Evolutionary conservation across 2,888 invertebrate species (phyloP).

Genomic region (Cerastoderma edule): DNA sequence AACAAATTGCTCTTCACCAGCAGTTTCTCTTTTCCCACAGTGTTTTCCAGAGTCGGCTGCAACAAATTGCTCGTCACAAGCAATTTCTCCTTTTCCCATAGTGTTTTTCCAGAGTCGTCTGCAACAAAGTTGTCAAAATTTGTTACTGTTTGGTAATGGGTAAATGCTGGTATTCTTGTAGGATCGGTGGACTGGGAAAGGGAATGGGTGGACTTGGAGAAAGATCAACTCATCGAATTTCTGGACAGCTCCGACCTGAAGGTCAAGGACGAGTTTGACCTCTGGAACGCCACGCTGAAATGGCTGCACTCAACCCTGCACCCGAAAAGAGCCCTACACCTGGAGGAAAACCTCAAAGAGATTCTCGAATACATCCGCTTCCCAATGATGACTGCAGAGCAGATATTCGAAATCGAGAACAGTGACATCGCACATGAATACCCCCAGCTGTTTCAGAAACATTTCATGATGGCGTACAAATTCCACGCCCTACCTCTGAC

Average conservation of each 20-base stretch:
- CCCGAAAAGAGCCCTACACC: constrained; percentile 72
- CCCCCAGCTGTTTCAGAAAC: constrained; percentile 81
- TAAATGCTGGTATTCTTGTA: too few relatives aligned
- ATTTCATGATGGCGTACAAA: constrained; percentile 83
- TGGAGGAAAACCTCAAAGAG: constrained; percentile 88
- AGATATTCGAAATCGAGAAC: constrained; percentile 92
- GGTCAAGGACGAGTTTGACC: constrained; percentile 83
- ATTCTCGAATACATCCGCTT: constrained; percentile 93
- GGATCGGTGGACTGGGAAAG: constrained; percentile 83
- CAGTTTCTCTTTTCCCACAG: too few relatives aligned
- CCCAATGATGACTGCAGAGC: constrained; percentile 97
- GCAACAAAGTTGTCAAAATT: too few relatives aligned
- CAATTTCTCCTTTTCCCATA: too few relatives aligned
- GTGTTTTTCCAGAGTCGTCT: too few relatives aligned
- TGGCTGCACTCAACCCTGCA: constrained; percentile 81
- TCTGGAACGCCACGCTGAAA: constrained; percentile 83
- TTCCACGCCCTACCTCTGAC: constrained; percentile 83
- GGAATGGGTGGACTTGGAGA: constrained; percentile 81
- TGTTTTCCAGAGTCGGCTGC: too few relatives aligned
- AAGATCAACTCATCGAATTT: constrained; percentile 84
- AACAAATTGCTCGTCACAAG: too few relatives aligned
- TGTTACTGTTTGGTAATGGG: too few relatives aligned
- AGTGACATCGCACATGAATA: constrained; percentile 90
- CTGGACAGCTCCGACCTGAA: constrained; percentile 82
- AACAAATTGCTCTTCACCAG: too few relatives aligned